Evolutionary conservation across 64 coral and sea anemone genomes (phyloP).

Genomic region (Dendrophyllia cribrosa): DNA sequence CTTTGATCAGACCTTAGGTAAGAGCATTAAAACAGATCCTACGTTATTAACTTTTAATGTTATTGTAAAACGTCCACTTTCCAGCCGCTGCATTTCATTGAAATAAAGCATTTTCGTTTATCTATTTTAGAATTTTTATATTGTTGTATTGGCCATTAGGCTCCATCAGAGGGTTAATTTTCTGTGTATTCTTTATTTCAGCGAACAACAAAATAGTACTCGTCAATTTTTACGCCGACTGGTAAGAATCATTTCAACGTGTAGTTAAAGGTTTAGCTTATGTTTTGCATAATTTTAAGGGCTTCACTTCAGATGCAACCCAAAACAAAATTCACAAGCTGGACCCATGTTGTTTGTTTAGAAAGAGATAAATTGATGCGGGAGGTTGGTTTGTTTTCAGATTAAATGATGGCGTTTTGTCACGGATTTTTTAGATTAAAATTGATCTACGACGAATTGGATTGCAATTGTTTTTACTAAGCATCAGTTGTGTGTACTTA

Average conservation of each 20-base stretch:
- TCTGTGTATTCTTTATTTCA: constrained; percentile 53
- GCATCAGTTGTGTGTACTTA: too few species aligned
- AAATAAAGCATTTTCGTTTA: neutral
- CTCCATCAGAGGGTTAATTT: neutral
- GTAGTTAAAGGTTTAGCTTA: neutral
- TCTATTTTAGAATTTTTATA: constrained; percentile 1
- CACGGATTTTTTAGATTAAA: too few species aligned
- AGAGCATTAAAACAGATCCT: neutral
- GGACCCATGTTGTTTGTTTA: neutral
- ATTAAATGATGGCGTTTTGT: neutral
- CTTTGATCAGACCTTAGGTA: constrained; percentile 36
- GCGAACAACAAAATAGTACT: constrained; percentile 88
- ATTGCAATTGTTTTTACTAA: too few species aligned
- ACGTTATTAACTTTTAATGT: neutral
- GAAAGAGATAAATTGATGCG: neutral
- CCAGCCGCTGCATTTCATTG: neutral
- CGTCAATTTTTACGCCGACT: constrained; percentile 99
- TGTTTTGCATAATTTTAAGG: neutral
- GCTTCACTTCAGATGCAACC: neutral
- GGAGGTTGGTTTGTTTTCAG: neutral
- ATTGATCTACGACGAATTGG: too few species aligned
- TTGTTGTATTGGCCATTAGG: too few species aligned
- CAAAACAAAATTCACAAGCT: neutral
- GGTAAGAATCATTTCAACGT: constrained; percentile 53
- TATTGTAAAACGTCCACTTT: neutral